These are phyloP conservation scores for Drosophila robusta DNA, from an alignment of 2,888 invertebrate species.

Conservation along the genomic window DNA sequence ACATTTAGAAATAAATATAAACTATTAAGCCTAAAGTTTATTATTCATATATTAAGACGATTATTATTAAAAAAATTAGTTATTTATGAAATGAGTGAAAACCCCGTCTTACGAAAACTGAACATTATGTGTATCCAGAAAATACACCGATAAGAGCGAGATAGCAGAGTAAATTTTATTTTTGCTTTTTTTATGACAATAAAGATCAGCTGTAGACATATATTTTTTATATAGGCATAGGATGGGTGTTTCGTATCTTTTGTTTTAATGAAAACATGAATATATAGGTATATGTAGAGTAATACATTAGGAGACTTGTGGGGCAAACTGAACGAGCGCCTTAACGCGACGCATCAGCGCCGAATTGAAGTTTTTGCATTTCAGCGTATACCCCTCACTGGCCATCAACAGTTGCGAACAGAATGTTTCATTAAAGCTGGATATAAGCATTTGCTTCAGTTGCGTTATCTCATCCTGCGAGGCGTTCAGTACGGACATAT, in stretches of 20 bases:
- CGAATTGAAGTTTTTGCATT: constrained; percentile 90
- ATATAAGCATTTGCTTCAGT: constrained; percentile 90
- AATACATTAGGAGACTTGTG: constrained; percentile 61
- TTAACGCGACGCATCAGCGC: constrained; percentile 92
- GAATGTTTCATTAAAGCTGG: constrained; percentile 92
- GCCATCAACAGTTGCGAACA: constrained; percentile 90
- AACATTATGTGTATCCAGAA: neutral
- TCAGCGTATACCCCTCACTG: constrained; percentile 88
- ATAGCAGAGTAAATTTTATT: neutral
- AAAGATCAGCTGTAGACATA: neutral
- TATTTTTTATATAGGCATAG: neutral
- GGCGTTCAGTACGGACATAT: constrained; percentile 86
- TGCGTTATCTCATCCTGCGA: constrained; percentile 88
- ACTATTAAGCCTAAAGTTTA: too few species aligned
- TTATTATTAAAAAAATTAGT: too few species aligned
- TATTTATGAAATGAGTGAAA: neutral
- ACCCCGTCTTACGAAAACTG: neutral
- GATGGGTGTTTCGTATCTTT: neutral
- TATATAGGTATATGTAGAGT: neutral
- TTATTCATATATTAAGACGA: too few species aligned
- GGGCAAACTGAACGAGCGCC: constrained; percentile 91
- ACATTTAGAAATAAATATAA: too few species aligned
- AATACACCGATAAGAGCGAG: constrained; percentile 15
- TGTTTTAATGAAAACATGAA: neutral
- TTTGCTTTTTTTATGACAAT: neutral